A percentile compares a stretch with the other conserved stretches of the same genome.
phyloP scores from a whole-genome alignment of 2,888 invertebrate genomes.

The Cryptophagus acutangulus region DNA sequence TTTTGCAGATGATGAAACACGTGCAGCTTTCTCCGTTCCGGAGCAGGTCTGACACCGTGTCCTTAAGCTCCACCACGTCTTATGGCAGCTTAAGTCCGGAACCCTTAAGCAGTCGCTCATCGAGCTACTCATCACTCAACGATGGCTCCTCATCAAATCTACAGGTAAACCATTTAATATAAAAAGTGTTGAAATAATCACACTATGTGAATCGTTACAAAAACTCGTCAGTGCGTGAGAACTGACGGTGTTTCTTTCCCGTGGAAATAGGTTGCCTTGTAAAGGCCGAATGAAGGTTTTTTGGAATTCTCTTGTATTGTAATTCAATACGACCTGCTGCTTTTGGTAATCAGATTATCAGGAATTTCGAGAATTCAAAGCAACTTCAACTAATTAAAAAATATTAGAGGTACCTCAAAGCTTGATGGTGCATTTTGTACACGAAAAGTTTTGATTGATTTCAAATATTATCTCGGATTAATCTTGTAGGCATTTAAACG shows the following conservation, averaged over 20 bases:
- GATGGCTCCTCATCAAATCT: constrained; percentile 49
- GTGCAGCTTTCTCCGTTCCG: constrained; percentile 85
- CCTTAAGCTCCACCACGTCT: constrained; percentile 68
- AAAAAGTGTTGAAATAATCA: neutral
- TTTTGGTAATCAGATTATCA: too few relatives aligned
- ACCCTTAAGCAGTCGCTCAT: constrained; percentile 65
- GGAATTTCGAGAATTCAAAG: too few relatives aligned
- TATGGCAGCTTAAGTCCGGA: constrained; percentile 70
- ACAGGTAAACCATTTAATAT: constrained; percentile 35
- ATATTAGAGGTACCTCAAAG: too few relatives aligned
- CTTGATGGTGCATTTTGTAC: too few relatives aligned
- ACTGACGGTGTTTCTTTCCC: constrained; percentile 24
- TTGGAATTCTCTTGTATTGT: too few relatives aligned
- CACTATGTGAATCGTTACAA: constrained; percentile 1
- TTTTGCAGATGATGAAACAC: constrained; percentile 79
- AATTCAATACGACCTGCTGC: too few relatives aligned
- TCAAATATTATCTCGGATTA: too few relatives aligned
- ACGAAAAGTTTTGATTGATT: too few relatives aligned
- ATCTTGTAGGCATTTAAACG: too few relatives aligned
- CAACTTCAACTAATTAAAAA: too few relatives aligned
- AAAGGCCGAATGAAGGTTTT: constrained; percentile 19
- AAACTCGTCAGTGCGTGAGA: constrained; percentile 23
- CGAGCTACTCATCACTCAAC: constrained; percentile 60
- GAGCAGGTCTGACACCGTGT: constrained; percentile 78
- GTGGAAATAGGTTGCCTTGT: constrained; percentile 26